Evolutionary conservation across 2,888 invertebrate genomes (phyloP).

Genomic region (Calliopum simillimum): DNA sequence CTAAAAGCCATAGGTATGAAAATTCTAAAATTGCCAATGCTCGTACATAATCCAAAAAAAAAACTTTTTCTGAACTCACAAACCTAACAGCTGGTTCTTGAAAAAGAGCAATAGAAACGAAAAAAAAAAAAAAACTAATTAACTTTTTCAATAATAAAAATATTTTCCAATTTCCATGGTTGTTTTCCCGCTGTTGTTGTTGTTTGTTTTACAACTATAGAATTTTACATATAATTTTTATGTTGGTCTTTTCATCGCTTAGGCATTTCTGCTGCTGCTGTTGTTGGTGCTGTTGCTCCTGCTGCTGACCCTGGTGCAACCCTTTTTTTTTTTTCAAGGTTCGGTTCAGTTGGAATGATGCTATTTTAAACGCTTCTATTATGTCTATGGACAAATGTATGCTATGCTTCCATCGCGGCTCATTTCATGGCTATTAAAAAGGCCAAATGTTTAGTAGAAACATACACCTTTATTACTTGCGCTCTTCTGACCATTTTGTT

Average conservation of each 20-base stretch:
- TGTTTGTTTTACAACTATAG: neutral
- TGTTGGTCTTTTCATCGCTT: neutral
- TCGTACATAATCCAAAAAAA: no score
- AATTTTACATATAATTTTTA: no score
- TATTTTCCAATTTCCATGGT: slow-evolving; percentile 22
- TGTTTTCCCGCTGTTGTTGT: slow-evolving; percentile 4
- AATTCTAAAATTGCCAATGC: no score
- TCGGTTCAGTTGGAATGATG: neutral
- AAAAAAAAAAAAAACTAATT: slow-evolving; percentile 27
- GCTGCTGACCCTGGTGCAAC: slow-evolving; percentile 16
- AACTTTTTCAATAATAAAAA: slow-evolving; percentile 33
- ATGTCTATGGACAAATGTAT: neutral
- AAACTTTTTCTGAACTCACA: no score
- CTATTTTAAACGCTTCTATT: slow-evolving; percentile 31
- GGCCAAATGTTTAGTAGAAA: no score
- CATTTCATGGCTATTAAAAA: slow-evolving; percentile 50
- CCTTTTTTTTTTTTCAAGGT: slow-evolving; percentile 25
- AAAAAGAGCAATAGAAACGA: no score
- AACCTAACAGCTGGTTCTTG: no score
- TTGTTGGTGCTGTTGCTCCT: neutral
- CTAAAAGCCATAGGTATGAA: no score
- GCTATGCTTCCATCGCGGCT: slow-evolving; percentile 29
- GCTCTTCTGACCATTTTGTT: slow-evolving; percentile 3
- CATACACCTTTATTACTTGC: slow-evolving; percentile 13
- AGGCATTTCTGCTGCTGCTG: neutral